phyloP scores from a whole-genome alignment of 1,140 invertebrate genomes.

The Drosophila lowei region DNA sequence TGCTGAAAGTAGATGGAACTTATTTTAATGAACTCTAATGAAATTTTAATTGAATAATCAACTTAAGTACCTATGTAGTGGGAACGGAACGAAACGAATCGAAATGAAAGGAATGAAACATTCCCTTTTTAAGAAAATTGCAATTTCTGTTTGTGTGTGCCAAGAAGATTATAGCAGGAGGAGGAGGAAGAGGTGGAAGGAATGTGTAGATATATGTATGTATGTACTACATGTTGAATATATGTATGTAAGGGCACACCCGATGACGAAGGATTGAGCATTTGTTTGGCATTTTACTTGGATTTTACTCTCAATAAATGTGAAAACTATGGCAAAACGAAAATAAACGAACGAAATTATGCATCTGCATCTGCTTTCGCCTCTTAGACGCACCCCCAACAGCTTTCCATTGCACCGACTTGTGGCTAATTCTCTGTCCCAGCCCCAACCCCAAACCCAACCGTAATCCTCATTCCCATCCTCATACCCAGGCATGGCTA shows the following conservation, averaged over 20 bases:
- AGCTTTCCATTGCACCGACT: not conserved
- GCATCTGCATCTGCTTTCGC: slow-evolving; percentile 40
- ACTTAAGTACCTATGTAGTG: slow-evolving; percentile 42
- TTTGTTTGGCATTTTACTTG: slow-evolving; percentile 42
- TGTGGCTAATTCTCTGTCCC: not conserved
- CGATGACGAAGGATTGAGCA: slow-evolving; percentile 4
- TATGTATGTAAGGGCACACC: slow-evolving; percentile 13
- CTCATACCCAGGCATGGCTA: slow-evolving; percentile 5
- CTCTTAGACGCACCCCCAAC: slow-evolving; percentile 6
- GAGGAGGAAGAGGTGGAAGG: not conserved
- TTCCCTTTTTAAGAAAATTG: not conserved
- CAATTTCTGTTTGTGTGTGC: slow-evolving; percentile 16
- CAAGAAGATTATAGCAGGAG: slow-evolving; percentile 12
- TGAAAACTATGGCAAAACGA: slow-evolving; percentile 40
- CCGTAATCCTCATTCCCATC: too few species aligned
- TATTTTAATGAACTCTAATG: not conserved
- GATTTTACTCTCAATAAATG: slow-evolving; percentile 52
- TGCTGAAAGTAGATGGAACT: too few species aligned
- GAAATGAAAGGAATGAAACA: not conserved
- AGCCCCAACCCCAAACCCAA: too few species aligned
- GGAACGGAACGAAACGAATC: not conserved
- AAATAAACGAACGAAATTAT: slow-evolving; percentile 45
- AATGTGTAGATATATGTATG: slow-evolving; percentile 16
- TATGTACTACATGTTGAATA: slow-evolving; percentile 1
- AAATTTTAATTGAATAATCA: slow-evolving; percentile 31